phyloP scores from a whole-genome alignment of 2,888 invertebrate genomes.

The Panopea generosa region DNA sequence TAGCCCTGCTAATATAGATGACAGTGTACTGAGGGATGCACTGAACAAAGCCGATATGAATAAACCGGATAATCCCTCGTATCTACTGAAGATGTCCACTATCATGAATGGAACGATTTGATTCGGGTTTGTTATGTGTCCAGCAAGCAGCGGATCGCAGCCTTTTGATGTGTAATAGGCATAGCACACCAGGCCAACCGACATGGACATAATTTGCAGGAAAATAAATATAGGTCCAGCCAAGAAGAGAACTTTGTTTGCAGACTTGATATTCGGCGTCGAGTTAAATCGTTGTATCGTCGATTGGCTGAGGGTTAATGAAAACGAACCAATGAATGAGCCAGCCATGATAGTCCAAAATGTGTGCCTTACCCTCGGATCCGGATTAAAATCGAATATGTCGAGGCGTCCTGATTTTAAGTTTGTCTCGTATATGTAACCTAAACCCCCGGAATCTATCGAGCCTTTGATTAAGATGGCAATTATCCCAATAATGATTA shows the following conservation, averaged over 20 bases:
- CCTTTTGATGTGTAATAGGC: constrained; percentile 34
- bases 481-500: constrained; percentile 41
- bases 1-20: constrained; percentile 38
- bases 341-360: constrained; percentile 68
- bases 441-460: constrained; percentile 39
- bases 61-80: constrained; percentile 33
- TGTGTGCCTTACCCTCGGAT: constrained; percentile 69
- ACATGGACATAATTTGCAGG: constrained; percentile 47
- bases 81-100: constrained; percentile 35
- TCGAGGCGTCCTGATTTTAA: constrained; percentile 31
- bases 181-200: constrained; percentile 44
- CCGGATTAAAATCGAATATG: constrained; percentile 61
- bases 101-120: constrained; percentile 49
- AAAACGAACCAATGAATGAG: constrained; percentile 61
- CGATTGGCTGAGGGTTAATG: constrained; percentile 67
- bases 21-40: constrained; percentile 45
- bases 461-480: constrained; percentile 42
- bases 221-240: constrained; percentile 42
- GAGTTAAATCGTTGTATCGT: constrained; percentile 70
- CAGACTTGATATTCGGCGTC: constrained; percentile 55
- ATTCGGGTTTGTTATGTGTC: constrained; percentile 45
- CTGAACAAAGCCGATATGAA: constrained; percentile 40
- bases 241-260: constrained; percentile 51
- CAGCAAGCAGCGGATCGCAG: constrained; percentile 39
- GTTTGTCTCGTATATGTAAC: constrained; percentile 18